Conservation (phyloP, 2,888 invertebrate species). For the Dicycla oo region DNA sequence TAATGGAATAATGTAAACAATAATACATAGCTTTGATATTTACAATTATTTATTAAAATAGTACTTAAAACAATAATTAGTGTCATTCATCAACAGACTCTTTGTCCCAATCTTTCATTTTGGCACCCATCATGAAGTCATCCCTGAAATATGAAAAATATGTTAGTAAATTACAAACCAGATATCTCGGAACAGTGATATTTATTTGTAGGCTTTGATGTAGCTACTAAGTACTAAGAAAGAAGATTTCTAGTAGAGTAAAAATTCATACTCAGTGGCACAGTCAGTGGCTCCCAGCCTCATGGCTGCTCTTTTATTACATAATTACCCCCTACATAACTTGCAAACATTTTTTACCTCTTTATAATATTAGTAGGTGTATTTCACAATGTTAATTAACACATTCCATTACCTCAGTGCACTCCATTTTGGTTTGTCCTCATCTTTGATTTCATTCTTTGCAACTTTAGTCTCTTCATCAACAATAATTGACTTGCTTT, state of each 20-base stretch:
- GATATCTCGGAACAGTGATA: neutral
- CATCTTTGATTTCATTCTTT: conserved; percentile 84
- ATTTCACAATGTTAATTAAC: conserved; percentile 8
- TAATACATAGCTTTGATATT: conserved; percentile 40
- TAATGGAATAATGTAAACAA: conserved; percentile 18
- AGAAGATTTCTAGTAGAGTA: neutral
- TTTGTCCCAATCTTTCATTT: conserved; percentile 98
- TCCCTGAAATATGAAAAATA: conserved; percentile 91
- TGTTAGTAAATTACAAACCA: neutral
- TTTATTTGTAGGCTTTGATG: neutral
- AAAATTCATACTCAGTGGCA: neutral
- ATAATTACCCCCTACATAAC: too few relatives aligned
- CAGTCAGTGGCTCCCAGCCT: too few relatives aligned
- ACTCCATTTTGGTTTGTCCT: conserved; percentile 90
- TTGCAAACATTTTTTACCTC: too few relatives aligned
- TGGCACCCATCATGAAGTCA: conserved; percentile 97
- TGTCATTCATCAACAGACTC: conserved; percentile 89
- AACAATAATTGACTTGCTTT: conserved; percentile 90
- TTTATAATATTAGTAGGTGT: neutral
- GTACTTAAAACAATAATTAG: conserved; percentile 34
- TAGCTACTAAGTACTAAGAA: neutral
- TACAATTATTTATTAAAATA: conserved; percentile 60
- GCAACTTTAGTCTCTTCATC: conserved; percentile 81
- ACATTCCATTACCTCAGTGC: conserved; percentile 87
- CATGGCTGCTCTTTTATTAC: neutral